Conservation (phyloP, 2,797 vertebrate genomes). For the Oryzias dopingdopingensis region DNA sequence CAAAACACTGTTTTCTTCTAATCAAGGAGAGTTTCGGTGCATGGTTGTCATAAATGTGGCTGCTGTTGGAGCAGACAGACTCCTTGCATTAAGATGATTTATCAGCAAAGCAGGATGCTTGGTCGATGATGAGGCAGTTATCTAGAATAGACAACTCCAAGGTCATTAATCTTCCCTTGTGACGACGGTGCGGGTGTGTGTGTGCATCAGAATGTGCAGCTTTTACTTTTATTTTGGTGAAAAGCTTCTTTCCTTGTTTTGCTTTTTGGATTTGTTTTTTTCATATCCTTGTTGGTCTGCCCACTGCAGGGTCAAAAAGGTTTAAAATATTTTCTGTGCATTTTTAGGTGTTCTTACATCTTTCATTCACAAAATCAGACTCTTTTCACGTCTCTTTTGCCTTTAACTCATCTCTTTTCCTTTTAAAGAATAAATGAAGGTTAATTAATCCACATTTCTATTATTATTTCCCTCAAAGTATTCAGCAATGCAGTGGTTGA, state of each 20-base stretch:
- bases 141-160: slow-evolving; percentile 52
- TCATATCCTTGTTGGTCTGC: slow-evolving; percentile 18
- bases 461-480: slow-evolving; percentile 17
- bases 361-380: slow-evolving; percentile 40
- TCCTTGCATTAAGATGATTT: slow-evolving; percentile 66
- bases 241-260: slow-evolving; percentile 39
- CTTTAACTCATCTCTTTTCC: slow-evolving; percentile 6
- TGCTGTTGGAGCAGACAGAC: slow-evolving; percentile 44
- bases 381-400: slow-evolving; percentile 12
- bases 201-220: slow-evolving; percentile 13
- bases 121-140: slow-evolving; percentile 64
- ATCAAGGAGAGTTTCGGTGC: no score
- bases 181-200: slow-evolving; percentile 37
- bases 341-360: slow-evolving; percentile 14
- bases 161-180: slow-evolving; percentile 62
- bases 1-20: no score
- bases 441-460: slow-evolving; percentile 36
- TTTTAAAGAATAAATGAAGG: not conserved
- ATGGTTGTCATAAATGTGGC: slow-evolving; percentile 26
- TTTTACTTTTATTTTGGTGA: slow-evolving; percentile 42
- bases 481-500: slow-evolving; percentile 32
- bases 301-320: slow-evolving; percentile 44
- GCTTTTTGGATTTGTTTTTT: slow-evolving; percentile 39
- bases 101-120: slow-evolving; percentile 52
- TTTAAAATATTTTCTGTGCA: slow-evolving; percentile 40